These are phyloP conservation scores for Coenonympha arcania DNA, from an alignment of 2,888 invertebrate genomes.

Conservation along the genomic window DNA sequence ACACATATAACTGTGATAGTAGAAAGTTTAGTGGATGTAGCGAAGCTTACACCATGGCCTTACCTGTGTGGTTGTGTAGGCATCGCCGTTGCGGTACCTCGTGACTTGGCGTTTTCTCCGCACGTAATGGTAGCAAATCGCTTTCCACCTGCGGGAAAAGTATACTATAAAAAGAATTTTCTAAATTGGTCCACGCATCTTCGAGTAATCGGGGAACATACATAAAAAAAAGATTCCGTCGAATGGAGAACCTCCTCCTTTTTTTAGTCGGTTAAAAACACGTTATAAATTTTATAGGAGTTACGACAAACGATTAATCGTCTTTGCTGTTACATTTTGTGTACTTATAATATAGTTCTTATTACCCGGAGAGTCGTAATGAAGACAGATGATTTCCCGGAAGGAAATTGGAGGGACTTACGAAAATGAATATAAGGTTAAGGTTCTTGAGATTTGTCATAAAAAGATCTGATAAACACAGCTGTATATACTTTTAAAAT, in stretches of 20 bases:
- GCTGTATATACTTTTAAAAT: no score
- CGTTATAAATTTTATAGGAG: no score
- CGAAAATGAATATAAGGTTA: neutral
- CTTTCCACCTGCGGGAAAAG: constrained; percentile 79
- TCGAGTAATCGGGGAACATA: no score
- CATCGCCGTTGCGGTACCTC: constrained; percentile 85
- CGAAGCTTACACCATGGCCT: constrained; percentile 15
- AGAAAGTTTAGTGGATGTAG: neutral
- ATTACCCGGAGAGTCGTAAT: neutral
- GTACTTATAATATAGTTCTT: no score
- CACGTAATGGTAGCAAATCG: constrained; percentile 88
- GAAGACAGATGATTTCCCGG: neutral
- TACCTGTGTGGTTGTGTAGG: constrained; percentile 86
- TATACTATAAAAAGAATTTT: neutral
- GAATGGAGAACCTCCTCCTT: no score
- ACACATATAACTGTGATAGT: no score
- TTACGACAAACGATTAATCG: neutral
- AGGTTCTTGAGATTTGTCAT: no score
- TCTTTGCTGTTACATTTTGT: neutral
- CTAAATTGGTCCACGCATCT: no score
- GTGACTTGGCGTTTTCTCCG: constrained; percentile 83
- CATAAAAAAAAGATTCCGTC: no score
- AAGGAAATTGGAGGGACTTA: neutral
- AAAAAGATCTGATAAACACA: neutral
- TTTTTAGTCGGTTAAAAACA: no score